Conservation (phyloP, 2,113 vertebrate species). For the Anhinga anhinga region DNA sequence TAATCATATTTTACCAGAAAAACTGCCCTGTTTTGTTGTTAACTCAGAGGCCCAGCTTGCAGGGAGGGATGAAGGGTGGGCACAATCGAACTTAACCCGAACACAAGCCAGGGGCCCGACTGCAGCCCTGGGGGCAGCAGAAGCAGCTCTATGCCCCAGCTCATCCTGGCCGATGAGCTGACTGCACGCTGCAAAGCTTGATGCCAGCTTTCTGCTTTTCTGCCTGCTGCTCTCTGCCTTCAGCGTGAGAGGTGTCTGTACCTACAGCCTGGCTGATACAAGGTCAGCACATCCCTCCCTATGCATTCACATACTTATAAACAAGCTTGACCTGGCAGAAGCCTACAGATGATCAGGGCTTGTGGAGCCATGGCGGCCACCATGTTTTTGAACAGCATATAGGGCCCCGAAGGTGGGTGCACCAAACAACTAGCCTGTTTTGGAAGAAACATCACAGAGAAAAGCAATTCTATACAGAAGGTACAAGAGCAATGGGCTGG, state of each 20-base stretch:
- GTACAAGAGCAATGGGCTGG: background rate
- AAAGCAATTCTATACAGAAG: background rate
- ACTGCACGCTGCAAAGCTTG: background rate
- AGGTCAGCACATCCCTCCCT: background rate
- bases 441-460: background rate
- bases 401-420: background rate
- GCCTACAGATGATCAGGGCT: background rate
- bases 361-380: background rate
- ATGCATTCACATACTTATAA: accelerated
- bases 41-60: background rate
- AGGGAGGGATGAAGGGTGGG: background rate
- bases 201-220: background rate
- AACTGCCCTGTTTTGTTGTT: background rate
- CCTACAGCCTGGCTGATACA: background rate
- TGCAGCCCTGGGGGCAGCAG: background rate
- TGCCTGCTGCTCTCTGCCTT: background rate
- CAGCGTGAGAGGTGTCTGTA: accelerated
- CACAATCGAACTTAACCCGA: background rate
- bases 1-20: background rate
- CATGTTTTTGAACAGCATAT: accelerated
- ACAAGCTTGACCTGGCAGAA: background rate
- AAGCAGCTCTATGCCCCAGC: background rate
- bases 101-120: accelerated
- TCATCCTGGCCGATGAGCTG: accelerated
- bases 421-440: background rate